Conservation (phyloP, 2,888 invertebrate species). For the Perizoma affinitatum region DNA sequence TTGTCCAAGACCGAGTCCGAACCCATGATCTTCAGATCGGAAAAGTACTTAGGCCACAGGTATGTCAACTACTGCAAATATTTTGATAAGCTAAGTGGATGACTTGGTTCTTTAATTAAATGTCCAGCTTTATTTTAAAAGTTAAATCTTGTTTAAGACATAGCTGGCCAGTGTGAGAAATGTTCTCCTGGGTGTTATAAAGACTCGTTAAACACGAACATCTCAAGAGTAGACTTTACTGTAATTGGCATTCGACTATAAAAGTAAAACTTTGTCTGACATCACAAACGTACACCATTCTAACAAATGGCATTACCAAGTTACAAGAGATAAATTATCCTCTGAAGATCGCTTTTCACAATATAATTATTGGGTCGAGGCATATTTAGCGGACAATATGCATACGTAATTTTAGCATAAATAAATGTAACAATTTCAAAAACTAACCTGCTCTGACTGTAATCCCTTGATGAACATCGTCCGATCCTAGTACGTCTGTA, state of each 20-base stretch:
- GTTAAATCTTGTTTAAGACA: neutral
- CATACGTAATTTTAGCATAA: too few species aligned
- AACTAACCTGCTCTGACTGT: too few species aligned
- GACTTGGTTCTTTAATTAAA: too few species aligned
- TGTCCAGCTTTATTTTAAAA: too few species aligned
- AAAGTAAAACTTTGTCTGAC: slow-evolving; percentile 21
- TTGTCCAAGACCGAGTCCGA: too few species aligned
- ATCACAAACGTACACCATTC: slow-evolving; percentile 22
- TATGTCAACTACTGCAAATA: too few species aligned
- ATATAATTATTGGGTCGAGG: slow-evolving; percentile 23
- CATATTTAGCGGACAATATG: slow-evolving; percentile 14
- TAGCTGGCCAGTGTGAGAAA: neutral
- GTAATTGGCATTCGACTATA: slow-evolving; percentile 5
- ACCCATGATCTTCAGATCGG: too few species aligned
- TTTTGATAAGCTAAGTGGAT: too few species aligned
- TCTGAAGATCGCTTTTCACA: slow-evolving; percentile 32
- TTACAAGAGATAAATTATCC: slow-evolving; percentile 25
- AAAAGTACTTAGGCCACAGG: neutral
- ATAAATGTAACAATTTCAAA: too few species aligned
- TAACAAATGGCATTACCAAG: slow-evolving; percentile 29
- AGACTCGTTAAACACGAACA: neutral
- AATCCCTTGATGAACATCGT: too few species aligned
- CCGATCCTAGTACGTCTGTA: too few species aligned
- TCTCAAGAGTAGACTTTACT: neutral
- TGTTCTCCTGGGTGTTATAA: neutral